A percentile compares a stretch with the other conserved stretches of the same genome.
These are phyloP conservation scores for Bombycilla garrulus DNA, from an alignment of 2,113 vertebrate genomes.

Conservation along the genomic window DNA sequence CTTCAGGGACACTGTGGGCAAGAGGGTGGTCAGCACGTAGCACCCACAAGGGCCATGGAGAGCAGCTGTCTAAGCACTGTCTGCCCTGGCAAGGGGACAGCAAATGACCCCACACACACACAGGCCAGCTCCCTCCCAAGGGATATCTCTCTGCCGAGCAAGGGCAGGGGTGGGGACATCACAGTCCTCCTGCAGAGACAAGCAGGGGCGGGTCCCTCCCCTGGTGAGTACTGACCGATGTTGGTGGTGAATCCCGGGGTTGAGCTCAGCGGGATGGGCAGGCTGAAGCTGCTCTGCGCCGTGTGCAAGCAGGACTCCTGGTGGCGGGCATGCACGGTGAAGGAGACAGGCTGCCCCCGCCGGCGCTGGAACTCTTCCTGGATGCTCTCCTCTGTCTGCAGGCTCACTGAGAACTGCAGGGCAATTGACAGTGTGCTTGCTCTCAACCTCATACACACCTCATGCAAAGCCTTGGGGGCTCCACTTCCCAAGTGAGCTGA, in stretches of 20 bases:
- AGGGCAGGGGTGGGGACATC: background rate
- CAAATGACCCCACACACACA: background rate
- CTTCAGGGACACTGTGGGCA: slow-evolving; percentile 53
- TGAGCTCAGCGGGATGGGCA: slow-evolving; percentile 92
- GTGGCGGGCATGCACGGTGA: slow-evolving; percentile 88
- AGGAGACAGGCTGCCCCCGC: slow-evolving; percentile 78
- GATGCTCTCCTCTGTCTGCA: slow-evolving; percentile 93
- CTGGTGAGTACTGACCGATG: slow-evolving; percentile 76
- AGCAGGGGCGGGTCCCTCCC: background rate
- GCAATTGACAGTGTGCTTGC: background rate
- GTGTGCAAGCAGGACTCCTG: slow-evolving; percentile 97
- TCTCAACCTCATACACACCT: background rate
- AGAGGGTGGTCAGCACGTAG: background rate
- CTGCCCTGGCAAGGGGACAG: background rate
- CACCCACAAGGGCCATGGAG: background rate
- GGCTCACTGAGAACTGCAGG: slow-evolving; percentile 90
- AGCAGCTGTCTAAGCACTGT: background rate
- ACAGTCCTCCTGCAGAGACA: background rate
- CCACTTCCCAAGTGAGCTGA: rapidly evolving
- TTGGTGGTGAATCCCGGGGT: slow-evolving; percentile 94
- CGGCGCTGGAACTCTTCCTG: slow-evolving; percentile 87
- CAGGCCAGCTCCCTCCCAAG: background rate
- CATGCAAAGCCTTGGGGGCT: rapidly evolving
- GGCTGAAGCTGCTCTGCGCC: slow-evolving; percentile 89
- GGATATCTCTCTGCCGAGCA: background rate